Evolutionary conservation across 2,888 invertebrate genomes (phyloP), one percentile per base, ranked within the genome.

Genomic region (Rotaria magnacalcarata): DNA sequence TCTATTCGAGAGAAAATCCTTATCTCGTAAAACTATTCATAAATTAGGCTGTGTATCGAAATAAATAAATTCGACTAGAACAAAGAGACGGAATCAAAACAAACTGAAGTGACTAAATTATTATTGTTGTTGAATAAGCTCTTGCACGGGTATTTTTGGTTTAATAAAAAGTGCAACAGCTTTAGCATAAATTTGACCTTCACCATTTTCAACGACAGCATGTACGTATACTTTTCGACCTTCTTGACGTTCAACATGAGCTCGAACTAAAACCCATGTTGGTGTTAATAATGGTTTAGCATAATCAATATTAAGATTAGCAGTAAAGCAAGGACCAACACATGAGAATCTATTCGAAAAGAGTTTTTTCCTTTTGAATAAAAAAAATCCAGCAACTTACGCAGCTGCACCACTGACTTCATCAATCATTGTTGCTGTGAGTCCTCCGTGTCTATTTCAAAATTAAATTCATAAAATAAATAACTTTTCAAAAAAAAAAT

Each of bases 281-380:
- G 80, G 80, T 43, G n/a, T 47, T 47, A 24, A 24, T 80, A 80
- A 47, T 47, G 80, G 80, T 47, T 80, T 80, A 7, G 19, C 8
- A 80, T 80, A 80, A 80, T 80, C 80, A 80, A 80, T n/a, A 47
- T 80, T 80, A 7, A 80, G 47, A 80, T 80, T 80, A 47, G 80
- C 80, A 0, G 80, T 80, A 80, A 80, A 80, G n/a, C 47, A 80
- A 47, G 80, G 80, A 47, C 80, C 80, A 24, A 80, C 14, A 24
- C 41, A 47, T 11, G 24, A 24, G 19, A 43, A 43, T 80, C 67
- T 67, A 67, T 67, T 34, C 2, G 19, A 16, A 67, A 41, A 47
- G 0, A 47, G n/a, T 47, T 47, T 16, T 47, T n/a, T 21, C 2
- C 0, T 24, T 21, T 43, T 5, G 27, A 67, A 11, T 6, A 24